phyloP scores from a whole-genome alignment of 2,113 vertebrate species.

The Aegotheles bennettii region DNA sequence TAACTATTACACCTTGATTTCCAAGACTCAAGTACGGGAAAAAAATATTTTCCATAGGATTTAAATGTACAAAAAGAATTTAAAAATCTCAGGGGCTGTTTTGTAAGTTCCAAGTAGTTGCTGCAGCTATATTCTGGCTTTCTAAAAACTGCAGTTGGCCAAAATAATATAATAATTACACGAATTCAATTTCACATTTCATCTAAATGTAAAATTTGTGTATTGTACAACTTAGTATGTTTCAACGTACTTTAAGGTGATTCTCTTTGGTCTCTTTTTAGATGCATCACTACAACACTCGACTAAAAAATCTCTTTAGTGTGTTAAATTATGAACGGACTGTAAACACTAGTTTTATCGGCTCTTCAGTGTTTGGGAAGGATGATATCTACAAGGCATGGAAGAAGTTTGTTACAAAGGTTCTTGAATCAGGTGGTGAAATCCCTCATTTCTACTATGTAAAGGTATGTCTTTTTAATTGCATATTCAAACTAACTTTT shows the following conservation, averaged over 20 bases:
- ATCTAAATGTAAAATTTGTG: background rate
- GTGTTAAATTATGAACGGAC: slow-evolving; percentile 80
- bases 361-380: slow-evolving; percentile 86
- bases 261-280: slow-evolving; percentile 23
- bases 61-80: background rate
- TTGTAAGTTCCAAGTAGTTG: background rate
- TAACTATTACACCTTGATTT: background rate
- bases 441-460: slow-evolving; percentile 82
- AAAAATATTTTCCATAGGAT: background rate
- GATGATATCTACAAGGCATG: slow-evolving; percentile 81
- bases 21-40: background rate
- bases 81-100: background rate
- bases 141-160: background rate
- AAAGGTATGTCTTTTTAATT: slow-evolving; percentile 80
- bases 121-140: background rate
- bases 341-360: slow-evolving; percentile 69
- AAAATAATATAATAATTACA: background rate
- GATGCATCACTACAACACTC: slow-evolving; percentile 62
- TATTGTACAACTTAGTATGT: background rate
- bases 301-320: slow-evolving; percentile 78
- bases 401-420: slow-evolving; percentile 66
- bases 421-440: slow-evolving; percentile 17
- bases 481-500: background rate
- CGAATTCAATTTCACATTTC: background rate
- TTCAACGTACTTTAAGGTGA: background rate